Base-by-base conservation (phyloP, 2,888 invertebrate species). In the Taphrorychus bicolor region DNA sequence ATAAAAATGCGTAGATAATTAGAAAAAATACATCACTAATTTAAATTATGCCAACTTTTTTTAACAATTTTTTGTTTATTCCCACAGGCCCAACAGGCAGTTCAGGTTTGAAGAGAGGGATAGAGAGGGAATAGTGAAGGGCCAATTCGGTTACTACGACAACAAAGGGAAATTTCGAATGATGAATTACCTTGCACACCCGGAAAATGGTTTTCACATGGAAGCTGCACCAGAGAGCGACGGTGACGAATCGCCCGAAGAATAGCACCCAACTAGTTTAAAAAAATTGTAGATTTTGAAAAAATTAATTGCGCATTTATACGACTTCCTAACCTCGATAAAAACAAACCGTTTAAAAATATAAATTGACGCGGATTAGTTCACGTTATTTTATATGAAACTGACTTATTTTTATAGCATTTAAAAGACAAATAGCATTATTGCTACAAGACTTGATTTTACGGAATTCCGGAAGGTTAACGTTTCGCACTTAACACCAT, bases 61-160 rank as follows among this genome's bases (percentile, higher is more conserved):
- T 14, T 45, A 16, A 45, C 14, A 45, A 14, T 2, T 45, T 5
- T 63, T 11, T 22, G 2, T 51, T 51, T 41, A 49, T 40, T 85
- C 3, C n/a, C n/a, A n/a, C 84, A 93, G 93, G 61, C 87, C 89
- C 81, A 91, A 91, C 82, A 87, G 93, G 21, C 92, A 92, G 76
- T 94, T 92, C 79, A 87, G 93, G 69, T 89, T 87, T 77, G 94
- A 94, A 80, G 92, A 93, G 80, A 85, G 89, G 59, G 89, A 91
- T 80, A 88, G 87, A 71, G 87, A 91, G 62, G 93, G 93, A 3
- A 84, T 88, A 67, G 91, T 93, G 48, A 89, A 88, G 74, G 93
- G 93, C 3, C 91, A 91, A 77, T 94, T 92, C 77, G 93, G 93
- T 45, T 93, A 90, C 81, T 87, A 91, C 78, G 93, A 93, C 80